These are phyloP conservation scores for Choristoneura fumiferana DNA, from an alignment of 1,140 invertebrate genomes.

Conservation along the genomic window DNA sequence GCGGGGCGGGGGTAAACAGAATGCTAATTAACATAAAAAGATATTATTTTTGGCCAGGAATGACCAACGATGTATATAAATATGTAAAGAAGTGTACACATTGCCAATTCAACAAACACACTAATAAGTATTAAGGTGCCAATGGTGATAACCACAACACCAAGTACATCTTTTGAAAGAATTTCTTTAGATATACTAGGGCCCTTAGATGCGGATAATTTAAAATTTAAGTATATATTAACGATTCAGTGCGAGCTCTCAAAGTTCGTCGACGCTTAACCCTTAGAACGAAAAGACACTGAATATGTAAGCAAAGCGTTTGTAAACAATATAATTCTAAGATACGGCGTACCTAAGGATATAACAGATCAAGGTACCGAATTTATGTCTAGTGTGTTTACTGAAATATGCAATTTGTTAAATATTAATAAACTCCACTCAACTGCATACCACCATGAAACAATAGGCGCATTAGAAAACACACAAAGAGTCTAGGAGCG, in stretches of 20 bases:
- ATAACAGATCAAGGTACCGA: too few species aligned
- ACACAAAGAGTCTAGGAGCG: too few species aligned
- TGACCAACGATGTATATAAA: slow-evolving; percentile 23
- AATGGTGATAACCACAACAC: slow-evolving; percentile 24
- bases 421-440: too few species aligned
- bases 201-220: slow-evolving; percentile 19
- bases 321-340: too few species aligned
- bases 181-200: slow-evolving; percentile 20
- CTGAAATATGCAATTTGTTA: too few species aligned
- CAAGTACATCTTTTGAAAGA: slow-evolving; percentile 23
- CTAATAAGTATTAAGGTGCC: slow-evolving; percentile 22
- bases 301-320: slow-evolving; percentile 19
- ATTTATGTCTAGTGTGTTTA: too few species aligned
- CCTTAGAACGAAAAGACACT: slow-evolving; percentile 31
- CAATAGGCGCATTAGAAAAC: too few species aligned
- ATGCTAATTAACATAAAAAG: slow-evolving; percentile 35
- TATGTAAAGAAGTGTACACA: slow-evolving; percentile 13
- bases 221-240: slow-evolving; percentile 22
- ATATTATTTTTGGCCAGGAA: slow-evolving; percentile 29
- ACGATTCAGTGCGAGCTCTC: slow-evolving; percentile 20
- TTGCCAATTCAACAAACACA: slow-evolving; percentile 29
- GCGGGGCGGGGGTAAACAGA: slow-evolving; percentile 31
- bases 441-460: too few species aligned
- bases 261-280: slow-evolving; percentile 28
- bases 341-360: too few species aligned